Evolutionary conservation across 2,113 vertebrate genomes (phyloP), one percentile per base, ranked within the genome.

Genomic region (Potamarius usumacintae): DNA sequence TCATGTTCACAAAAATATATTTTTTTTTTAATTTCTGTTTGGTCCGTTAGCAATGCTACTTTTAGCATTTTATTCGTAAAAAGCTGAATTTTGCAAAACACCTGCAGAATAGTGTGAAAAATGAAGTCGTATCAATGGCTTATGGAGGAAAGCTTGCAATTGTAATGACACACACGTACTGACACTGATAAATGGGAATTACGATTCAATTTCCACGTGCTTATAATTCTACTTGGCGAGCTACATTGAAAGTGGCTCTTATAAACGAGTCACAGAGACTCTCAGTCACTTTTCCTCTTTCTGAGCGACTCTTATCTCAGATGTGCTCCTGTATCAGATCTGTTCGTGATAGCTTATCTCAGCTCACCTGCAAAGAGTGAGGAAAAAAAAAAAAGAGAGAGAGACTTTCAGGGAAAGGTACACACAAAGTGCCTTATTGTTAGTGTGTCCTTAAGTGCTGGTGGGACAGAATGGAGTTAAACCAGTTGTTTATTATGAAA

Each of bases 321-420:
- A 76, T 27, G 67, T 72, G n/a, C n/a, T 81, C 10, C n/a, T 62
- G 12, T 90, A 88, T 90, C 86, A 83, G 88, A 90, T 86, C 81
- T 69, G 82, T 58, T 88, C 60, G 71, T 74, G 86, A 85, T 69
- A 69, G 72, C 65, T 25, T 82, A 85, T 57, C 53, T 30, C 53
- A 48, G 17, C 67, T 87, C 74, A 85, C 30, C 60, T 85, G 34
- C 20, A 82, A 53, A 87, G 86, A 86, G 53, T 22, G 34, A 63
- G 18, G 30, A 25, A 42, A 8, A 83, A 42, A 58, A 50, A 22
- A 30, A 60, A 15, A 27, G 10, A 83, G 52, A 34, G 14, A 65
- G 52, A 34, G 14, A 65, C 57, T 62, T 42, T 42, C 9, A 30
- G 55, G 17, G 52, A 86, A 50, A 57, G 15, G 17, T 60, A 71